These are phyloP conservation scores for Eptatretus burgeri DNA, from an alignment of 2,113 vertebrate species.

Conservation along the genomic window DNA sequence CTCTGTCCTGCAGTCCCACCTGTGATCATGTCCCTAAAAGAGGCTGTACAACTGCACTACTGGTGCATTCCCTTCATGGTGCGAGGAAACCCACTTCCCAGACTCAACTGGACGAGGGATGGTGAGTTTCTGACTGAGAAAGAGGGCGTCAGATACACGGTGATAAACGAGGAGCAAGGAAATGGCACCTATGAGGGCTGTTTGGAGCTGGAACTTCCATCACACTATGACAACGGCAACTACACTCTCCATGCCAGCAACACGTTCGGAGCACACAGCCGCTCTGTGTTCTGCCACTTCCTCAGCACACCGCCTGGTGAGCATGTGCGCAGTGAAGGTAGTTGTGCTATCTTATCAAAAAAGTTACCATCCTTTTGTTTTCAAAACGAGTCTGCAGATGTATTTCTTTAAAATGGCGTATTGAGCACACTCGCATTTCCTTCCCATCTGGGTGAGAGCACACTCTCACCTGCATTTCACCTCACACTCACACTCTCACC, in stretches of 20 bases:
- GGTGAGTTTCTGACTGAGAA: slow-evolving; percentile 31
- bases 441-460: too few species aligned
- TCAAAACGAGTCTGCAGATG: too few species aligned
- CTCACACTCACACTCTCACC: too few species aligned
- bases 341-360: too few species aligned
- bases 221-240: slow-evolving; percentile 65
- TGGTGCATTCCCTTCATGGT: slow-evolving; percentile 98
- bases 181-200: slow-evolving; percentile 42
- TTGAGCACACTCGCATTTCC: too few species aligned
- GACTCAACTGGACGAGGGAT: slow-evolving; percentile 39
- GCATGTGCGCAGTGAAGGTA: too few species aligned
- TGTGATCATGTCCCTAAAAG: slow-evolving; percentile 55
- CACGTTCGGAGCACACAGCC: slow-evolving; percentile 32
- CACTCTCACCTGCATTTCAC: too few species aligned
- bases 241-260: slow-evolving; percentile 54
- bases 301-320: slow-evolving; percentile 20
- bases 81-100: slow-evolving; percentile 49
- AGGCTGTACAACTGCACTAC: slow-evolving; percentile 63
- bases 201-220: slow-evolving; percentile 70
- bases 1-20: slow-evolving; percentile 33
- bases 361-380: too few species aligned
- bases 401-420: too few species aligned
- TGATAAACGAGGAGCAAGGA: slow-evolving; percentile 54
- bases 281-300: slow-evolving; percentile 46
- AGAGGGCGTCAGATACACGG: slow-evolving; percentile 34